Base-by-base conservation (phyloP, 2,113 vertebrate species). In the Clarias batrachus region DNA sequence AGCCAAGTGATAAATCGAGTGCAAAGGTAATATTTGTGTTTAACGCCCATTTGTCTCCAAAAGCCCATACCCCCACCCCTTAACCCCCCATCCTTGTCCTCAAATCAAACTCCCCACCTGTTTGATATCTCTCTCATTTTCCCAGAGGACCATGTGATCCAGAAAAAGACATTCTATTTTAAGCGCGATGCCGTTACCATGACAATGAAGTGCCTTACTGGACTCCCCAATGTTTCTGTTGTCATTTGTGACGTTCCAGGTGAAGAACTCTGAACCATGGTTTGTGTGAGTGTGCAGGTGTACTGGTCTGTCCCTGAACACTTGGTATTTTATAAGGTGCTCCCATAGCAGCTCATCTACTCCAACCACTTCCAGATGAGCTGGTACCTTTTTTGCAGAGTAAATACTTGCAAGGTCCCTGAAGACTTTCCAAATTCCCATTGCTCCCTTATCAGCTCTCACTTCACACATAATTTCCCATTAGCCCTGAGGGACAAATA, bases 161-260 rank as follows among this genome's bases (percentile, higher is more conserved):
- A 84, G 82, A 91, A 90, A 90, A 91, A 90, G 86, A 79, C 27
- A 87, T 1, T 10, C 85, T 90, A 93, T 92, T 91, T 92, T 90
- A 91, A 93, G 89, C 82, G 68, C 27, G 13, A 23, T 41, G n/a
- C 37, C n/a, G 88, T 88, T 90, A 90, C 90, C 89, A 90, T 89
- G 88, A 91, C 89, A 59, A 91, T 86, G 76, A 70, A 81, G 66
- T 86, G 76, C 68, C 84, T 77, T 77, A 27, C 74, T 84, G 27
- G 87, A 78, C 85, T 89, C 85, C 65, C 84, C 84, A 33, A 90
- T 84, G 48, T 82, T 30, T 33, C 23, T 14, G 62, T 82, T 83
- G 21, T 78, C 41, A 59, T 78, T 82, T 82, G 21, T 74, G 80
- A 86, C 37, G 86, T 23, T 27, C 87, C 59, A 71, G 77, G 66